Percentiles rank a stretch among this genome's conserved stretches.
These are phyloP conservation scores for Clarias gariepinus DNA, from an alignment of 2,113 vertebrate species.

Conservation along the genomic window DNA sequence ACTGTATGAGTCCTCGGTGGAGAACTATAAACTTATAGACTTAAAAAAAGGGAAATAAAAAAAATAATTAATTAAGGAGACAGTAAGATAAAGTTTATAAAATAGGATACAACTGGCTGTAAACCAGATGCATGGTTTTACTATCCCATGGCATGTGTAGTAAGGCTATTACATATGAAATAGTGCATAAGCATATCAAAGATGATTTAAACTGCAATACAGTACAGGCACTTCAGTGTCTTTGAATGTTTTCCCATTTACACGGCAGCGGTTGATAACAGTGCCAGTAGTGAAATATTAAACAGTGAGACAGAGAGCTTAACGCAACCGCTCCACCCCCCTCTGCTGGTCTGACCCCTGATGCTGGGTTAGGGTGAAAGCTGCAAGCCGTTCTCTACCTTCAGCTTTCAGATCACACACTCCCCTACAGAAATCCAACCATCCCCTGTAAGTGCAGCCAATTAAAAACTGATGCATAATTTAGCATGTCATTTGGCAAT, in stretches of 20 bases:
- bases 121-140: not conserved
- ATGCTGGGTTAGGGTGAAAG: conserved; percentile 52
- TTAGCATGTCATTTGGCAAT: conserved; percentile 67
- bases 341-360: conserved; percentile 59
- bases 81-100: not conserved
- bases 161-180: not conserved
- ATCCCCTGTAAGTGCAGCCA: conserved; percentile 60
- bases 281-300: not conserved
- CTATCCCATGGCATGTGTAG: not conserved
- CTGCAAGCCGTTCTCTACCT: conserved; percentile 51
- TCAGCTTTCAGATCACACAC: conserved; percentile 62
- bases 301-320: not conserved
- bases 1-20: not conserved
- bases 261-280: not conserved
- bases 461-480: conserved; percentile 78
- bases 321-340: conserved; percentile 37
- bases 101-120: not conserved
- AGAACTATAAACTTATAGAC: not conserved
- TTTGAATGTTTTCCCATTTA: conserved; percentile 20
- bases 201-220: not conserved
- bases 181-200: not conserved
- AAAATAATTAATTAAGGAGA: not conserved
- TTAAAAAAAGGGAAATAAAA: not conserved
- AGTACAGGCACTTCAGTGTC: not conserved
- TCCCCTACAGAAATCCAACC: conserved; percentile 57